These are phyloP conservation scores for Ametastegia equiseti DNA, from an alignment of 2,888 invertebrate genomes.

Conservation along the genomic window DNA sequence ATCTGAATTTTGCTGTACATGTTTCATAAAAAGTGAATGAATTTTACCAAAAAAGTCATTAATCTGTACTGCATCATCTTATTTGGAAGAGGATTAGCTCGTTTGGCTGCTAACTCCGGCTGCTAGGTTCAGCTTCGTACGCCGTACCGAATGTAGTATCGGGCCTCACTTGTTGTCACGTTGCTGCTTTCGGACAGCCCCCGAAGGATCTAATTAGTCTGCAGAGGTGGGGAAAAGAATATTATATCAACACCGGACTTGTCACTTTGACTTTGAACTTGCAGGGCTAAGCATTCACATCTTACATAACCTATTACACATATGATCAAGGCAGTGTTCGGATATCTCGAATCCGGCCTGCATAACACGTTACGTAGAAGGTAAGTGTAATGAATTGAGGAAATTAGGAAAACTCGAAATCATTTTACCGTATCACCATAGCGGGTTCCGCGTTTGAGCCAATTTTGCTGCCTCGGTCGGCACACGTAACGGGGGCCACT, in stretches of 20 bases:
- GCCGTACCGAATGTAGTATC: background rate
- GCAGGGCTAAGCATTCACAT: constrained; percentile 4
- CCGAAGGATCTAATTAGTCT: background rate
- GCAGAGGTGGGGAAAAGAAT: background rate
- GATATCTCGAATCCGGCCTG: background rate
- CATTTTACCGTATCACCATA: constrained; percentile 73
- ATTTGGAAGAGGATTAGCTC: too few relatives aligned
- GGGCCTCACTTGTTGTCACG: background rate
- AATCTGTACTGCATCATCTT: too few relatives aligned
- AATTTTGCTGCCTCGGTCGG: constrained; percentile 68
- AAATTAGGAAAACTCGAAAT: background rate
- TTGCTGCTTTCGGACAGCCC: background rate
- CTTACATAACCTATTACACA: constrained; percentile 17
- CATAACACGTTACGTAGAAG: constrained; percentile 10
- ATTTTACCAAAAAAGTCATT: too few relatives aligned
- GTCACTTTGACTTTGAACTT: background rate
- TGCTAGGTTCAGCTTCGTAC: too few relatives aligned
- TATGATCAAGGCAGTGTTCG: background rate
- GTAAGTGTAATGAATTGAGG: too few relatives aligned
- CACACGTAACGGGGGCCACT: constrained; percentile 68
- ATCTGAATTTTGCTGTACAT: too few relatives aligned
- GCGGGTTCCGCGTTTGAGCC: constrained; percentile 72
- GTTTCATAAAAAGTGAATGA: too few relatives aligned
- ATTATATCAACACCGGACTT: background rate
- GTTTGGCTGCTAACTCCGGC: too few relatives aligned